A percentile compares a stretch with the other conserved stretches of the same genome.
Evolutionary conservation across 2,797 vertebrate species (phyloP).

Genomic region (Phataginus tricuspis): DNA sequence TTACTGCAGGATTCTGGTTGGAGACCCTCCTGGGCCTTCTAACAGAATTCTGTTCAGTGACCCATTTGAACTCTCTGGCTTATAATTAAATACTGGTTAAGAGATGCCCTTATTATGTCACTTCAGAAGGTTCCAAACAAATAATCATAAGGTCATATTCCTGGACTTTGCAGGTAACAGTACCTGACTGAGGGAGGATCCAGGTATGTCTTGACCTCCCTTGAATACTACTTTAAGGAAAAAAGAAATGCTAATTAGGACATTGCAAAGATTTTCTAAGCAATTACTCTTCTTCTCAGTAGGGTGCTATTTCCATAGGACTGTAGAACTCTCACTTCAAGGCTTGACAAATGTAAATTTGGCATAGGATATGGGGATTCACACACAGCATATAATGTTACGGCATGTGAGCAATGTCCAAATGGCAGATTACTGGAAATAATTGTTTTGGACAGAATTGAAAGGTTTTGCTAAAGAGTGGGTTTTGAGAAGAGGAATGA

Average conservation of each 20-base stretch:
- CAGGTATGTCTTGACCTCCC: not conserved
- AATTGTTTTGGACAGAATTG: not conserved
- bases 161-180: not conserved
- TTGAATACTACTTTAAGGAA: not conserved
- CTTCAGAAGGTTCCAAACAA: not conserved
- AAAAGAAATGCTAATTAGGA: not conserved
- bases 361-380: not conserved
- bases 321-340: not conserved
- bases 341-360: not conserved
- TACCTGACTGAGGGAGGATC: not conserved
- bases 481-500: not conserved
- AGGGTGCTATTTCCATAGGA: not conserved
- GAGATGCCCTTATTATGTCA: not conserved
- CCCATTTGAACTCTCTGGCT: not conserved
- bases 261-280: not conserved
- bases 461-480: not conserved
- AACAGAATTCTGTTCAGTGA: not conserved
- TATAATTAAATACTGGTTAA: not conserved
- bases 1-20: not conserved
- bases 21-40: not conserved
- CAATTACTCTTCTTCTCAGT: not conserved
- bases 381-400: not conserved
- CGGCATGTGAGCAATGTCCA: not conserved
- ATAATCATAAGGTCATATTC: not conserved
- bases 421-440: not conserved